Evolutionary conservation across 2,113 vertebrate genomes (phyloP).

Genomic region (Notechis scutatus): DNA sequence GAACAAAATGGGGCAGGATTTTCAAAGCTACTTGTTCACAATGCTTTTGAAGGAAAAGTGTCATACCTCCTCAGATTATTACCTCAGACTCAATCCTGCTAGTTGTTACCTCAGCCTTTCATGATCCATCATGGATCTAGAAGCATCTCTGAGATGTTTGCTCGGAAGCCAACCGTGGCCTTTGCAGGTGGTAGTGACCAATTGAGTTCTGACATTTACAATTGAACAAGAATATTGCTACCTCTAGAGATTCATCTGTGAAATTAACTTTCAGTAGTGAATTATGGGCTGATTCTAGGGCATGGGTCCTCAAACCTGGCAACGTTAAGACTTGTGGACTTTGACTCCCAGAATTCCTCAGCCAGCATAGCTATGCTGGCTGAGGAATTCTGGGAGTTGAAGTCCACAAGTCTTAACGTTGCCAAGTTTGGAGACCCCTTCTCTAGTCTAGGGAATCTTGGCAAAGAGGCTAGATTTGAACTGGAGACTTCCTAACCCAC

Average conservation of each 20-base stretch:
- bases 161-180: neutral
- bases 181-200: no score
- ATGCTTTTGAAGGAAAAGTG: neutral
- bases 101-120: neutral
- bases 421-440: no score
- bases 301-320: no score
- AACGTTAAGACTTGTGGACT: no score
- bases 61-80: neutral
- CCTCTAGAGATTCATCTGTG: neutral
- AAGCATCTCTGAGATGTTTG: neutral
- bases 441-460: neutral
- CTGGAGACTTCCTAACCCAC: neutral
- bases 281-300: neutral
- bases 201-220: neutral
- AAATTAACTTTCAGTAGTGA: neutral
- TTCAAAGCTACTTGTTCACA: neutral
- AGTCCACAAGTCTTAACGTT: no score
- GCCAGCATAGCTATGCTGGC: no score
- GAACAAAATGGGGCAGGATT: neutral
- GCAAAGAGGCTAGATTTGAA: neutral
- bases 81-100: neutral
- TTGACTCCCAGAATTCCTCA: no score
- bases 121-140: neutral
- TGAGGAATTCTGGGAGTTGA: no score
- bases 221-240: neutral